Conservation (phyloP, 1,140 invertebrate species). For the Drosophila pseudoananassae region DNA sequence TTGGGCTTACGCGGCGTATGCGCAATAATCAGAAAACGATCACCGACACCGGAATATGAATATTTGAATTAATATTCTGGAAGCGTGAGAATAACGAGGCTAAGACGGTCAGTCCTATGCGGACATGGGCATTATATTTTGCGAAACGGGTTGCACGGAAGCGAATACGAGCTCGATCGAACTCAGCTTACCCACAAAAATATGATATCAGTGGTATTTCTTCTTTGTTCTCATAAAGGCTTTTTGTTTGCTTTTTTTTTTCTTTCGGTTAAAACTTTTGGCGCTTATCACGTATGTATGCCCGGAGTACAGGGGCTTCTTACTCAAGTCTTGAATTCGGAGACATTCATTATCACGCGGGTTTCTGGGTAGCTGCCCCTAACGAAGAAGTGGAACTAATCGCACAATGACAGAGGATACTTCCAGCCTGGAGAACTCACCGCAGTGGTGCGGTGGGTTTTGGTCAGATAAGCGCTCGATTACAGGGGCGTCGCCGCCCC, state of each 20-base stretch:
- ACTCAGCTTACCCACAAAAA: constrained; percentile 9
- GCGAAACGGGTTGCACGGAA: constrained; percentile 20
- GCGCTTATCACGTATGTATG: constrained; percentile 30
- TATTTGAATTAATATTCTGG: constrained; percentile 20
- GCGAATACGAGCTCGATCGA: constrained; percentile 3
- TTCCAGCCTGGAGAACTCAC: constrained; percentile 15
- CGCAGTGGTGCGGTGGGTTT: constrained; percentile 16
- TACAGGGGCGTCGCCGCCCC: constrained; percentile 1
- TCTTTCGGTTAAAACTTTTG: constrained; percentile 3
- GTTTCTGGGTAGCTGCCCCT: constrained; percentile 9
- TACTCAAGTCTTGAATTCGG: neutral
- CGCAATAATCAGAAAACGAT: constrained; percentile 42
- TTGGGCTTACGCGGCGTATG: constrained; percentile 59
- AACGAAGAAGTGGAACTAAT: constrained; percentile 28
- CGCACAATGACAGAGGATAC: constrained; percentile 15
- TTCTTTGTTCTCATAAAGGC: constrained; percentile 18
- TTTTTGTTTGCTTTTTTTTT: constrained; percentile 11
- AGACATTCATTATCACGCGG: constrained; percentile 21
- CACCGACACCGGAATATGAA: constrained; percentile 12
- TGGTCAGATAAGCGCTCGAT: constrained; percentile 25
- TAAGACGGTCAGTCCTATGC: too few relatives aligned
- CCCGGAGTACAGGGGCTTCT: neutral
- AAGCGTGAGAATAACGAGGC: neutral
- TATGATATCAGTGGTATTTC: neutral
- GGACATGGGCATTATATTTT: neutral